Evolutionary conservation across 2,797 vertebrate species (phyloP).

Genomic region (Thaleichthys pacificus): DNA sequence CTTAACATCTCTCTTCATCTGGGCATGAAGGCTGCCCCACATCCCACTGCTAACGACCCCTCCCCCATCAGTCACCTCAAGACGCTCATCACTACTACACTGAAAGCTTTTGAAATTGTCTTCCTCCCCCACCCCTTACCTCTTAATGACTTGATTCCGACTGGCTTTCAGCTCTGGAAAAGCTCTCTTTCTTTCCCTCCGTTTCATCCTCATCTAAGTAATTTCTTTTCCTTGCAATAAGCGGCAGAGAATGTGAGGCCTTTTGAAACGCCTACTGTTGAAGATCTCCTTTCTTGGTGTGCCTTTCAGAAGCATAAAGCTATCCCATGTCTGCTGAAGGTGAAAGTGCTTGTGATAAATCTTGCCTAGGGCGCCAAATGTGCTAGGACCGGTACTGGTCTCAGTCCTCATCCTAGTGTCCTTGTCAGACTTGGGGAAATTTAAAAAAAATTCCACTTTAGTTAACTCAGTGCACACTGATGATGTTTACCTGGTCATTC

Average conservation of each 20-base stretch:
- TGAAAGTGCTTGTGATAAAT: too few relatives aligned
- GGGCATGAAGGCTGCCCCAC: not conserved
- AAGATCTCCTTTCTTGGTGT: slow-evolving; percentile 5
- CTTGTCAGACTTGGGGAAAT: slow-evolving; percentile 23
- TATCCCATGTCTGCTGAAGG: not conserved
- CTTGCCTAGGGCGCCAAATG: too few relatives aligned
- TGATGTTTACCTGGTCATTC: not conserved
- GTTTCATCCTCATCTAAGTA: not conserved
- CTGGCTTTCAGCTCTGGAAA: not conserved
- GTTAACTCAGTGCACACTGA: not conserved
- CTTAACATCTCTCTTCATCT: not conserved
- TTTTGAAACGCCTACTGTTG: slow-evolving; percentile 17
- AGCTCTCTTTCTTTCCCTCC: not conserved
- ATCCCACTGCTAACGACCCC: not conserved
- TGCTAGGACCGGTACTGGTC: too few relatives aligned
- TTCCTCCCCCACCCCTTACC: not conserved
- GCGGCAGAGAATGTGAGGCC: slow-evolving; percentile 6
- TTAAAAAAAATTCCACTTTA: slow-evolving; percentile 8
- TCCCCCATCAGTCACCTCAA: not conserved
- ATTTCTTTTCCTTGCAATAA: slow-evolving; percentile 5
- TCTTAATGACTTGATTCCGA: not conserved
- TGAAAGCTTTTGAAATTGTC: slow-evolving; percentile 12
- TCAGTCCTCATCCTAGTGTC: slow-evolving; percentile 10
- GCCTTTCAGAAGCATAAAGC: slow-evolving; percentile 9
- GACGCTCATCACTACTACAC: not conserved